Evolutionary conservation across 1,140 invertebrate species (phyloP), one percentile per base, ranked within the genome.

Genomic region (Sinonovacula constricta): DNA sequence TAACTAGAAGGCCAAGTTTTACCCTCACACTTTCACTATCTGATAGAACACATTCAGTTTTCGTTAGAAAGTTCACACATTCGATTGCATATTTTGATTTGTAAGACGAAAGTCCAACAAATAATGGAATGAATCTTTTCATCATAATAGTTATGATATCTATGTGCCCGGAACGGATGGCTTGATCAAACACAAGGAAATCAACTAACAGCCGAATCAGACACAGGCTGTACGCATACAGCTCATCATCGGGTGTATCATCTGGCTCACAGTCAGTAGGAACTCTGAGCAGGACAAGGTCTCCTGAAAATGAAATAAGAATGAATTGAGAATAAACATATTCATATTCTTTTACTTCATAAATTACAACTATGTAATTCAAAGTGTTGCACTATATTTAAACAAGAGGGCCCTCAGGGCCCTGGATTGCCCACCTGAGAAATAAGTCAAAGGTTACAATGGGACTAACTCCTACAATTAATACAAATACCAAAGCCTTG

Each of bases 31-130:
- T 26, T 15, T 56, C 51, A 34, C 59, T 57, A 57, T 56, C 68
- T 12, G 68, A 57, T n/a, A 70, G 31, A 56, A n/a, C n/a, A 57
- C 26, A 57, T 56, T 70, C 68, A 34, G 68, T 70, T 57, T 59
- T 56, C 2, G 54, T 56, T n/a, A 56, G 14, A 57, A 34, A 57
- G 36, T 57, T 18, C 33, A 59, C n/a, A 57, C 68, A 70, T 1
- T 59, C 51, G 22, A 70, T 57, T 22, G 68, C 51, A 70, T 70
- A 56, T 26, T 57, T 59, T 59, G 68, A 70, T 70, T 70, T 59
- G 24, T 57, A 57, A 7, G 68, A 70, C 4, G 68, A 57, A 7
- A 57, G 28, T 3, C 53, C 54, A 31, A 36, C 24, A 26, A 70
- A 70, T 3, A 70, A 26, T 70, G 68, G 30, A 33, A 59, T 56